phyloP scores from a whole-genome alignment of 2,113 vertebrate species.

The Delphinus delphis region DNA sequence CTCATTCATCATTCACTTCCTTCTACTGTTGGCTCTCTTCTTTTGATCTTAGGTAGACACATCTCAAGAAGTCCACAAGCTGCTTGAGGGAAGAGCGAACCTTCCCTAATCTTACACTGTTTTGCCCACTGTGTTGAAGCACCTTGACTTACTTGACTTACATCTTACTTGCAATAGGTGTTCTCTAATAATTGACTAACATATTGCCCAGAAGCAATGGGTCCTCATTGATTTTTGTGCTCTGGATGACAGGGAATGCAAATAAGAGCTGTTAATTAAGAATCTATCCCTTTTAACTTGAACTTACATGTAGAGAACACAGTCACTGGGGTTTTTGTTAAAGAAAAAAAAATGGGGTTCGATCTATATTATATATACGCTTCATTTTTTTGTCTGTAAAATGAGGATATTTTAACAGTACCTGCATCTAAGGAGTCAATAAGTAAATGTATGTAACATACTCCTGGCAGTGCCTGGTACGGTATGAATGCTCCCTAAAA shows the following conservation, averaged over 20 bases:
- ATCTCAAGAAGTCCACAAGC: neutral
- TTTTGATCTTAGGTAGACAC: neutral
- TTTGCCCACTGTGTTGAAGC: neutral
- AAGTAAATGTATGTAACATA: neutral
- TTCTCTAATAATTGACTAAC: conserved; percentile 55
- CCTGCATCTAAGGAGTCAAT: neutral
- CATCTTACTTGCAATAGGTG: neutral
- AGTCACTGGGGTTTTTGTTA: neutral
- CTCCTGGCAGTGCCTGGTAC: neutral
- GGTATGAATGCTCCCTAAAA: neutral
- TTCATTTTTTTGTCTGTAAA: conserved; percentile 25
- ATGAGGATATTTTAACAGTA: neutral
- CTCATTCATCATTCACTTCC: neutral
- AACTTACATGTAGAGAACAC: neutral
- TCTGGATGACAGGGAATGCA: conserved; percentile 47
- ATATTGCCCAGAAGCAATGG: conserved; percentile 45
- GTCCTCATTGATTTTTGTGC: conserved; percentile 60
- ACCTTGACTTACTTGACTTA: neutral
- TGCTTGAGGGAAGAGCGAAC: neutral
- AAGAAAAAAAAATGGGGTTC: neutral
- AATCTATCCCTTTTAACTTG: conserved; percentile 45
- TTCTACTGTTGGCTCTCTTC: neutral
- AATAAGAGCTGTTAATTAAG: conserved; percentile 70
- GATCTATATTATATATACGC: neutral
- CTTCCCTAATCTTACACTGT: neutral